These are phyloP conservation scores for Sitophilus oryzae DNA, from an alignment of 1,140 invertebrate species.

Conservation along the genomic window DNA sequence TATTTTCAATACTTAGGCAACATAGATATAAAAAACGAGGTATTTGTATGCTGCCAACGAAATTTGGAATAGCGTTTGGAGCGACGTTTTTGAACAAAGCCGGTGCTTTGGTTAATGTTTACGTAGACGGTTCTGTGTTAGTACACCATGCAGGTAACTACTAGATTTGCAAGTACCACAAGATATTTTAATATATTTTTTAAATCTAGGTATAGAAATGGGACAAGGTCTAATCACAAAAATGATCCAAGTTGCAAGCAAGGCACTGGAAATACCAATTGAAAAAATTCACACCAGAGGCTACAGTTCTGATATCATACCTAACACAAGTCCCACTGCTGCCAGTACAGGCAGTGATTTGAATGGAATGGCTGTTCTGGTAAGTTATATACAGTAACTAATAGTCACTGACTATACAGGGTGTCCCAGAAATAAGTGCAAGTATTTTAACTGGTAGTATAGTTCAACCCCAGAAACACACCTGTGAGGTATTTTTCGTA, in stretches of 20 bases:
- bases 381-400: conserved; percentile 46
- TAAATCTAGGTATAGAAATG: conserved; percentile 67
- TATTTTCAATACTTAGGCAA: conserved; percentile 46
- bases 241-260: conserved; percentile 83
- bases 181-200: neutral
- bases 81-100: conserved; percentile 78
- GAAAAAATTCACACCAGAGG: conserved; percentile 82
- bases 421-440: no score
- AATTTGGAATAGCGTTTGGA: conserved; percentile 85
- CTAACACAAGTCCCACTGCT: conserved; percentile 89
- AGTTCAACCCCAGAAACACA: no score
- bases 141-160: conserved; percentile 81
- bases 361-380: conserved; percentile 90
- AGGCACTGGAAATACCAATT: conserved; percentile 64
- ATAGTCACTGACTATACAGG: no score
- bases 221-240: conserved; percentile 94
- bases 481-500: no score
- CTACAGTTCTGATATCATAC: conserved; percentile 88
- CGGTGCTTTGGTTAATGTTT: conserved; percentile 84
- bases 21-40: conserved; percentile 86
- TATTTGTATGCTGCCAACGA: conserved; percentile 79
- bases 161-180: neutral
- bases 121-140: conserved; percentile 86
- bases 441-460: no score
- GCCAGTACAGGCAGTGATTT: conserved; percentile 88